phyloP scores from a whole-genome alignment of 2,888 invertebrate genomes.

The Ochropleura leucogaster region DNA sequence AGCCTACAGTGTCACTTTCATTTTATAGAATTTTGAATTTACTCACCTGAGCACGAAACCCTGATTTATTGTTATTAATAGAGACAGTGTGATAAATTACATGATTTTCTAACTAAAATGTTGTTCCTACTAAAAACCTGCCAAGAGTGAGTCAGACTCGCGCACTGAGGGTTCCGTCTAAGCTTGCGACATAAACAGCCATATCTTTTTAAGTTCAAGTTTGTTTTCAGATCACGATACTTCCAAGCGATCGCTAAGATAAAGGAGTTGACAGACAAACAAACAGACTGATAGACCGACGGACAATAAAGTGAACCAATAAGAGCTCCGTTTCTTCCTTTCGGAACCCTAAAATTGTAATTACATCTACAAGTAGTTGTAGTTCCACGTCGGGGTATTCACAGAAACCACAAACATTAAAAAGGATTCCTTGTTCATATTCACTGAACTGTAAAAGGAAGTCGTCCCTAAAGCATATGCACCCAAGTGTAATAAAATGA shows the following conservation, averaged over 20 bases:
- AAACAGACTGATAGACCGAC: too few species aligned
- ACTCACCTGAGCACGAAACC: background rate
- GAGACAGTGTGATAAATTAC: background rate
- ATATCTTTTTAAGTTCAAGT: too few species aligned
- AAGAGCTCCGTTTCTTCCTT: too few species aligned
- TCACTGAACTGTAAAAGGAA: constrained; percentile 50
- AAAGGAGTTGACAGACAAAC: too few species aligned
- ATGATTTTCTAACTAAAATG: background rate
- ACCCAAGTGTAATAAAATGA: constrained; percentile 21
- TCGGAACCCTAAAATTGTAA: too few species aligned
- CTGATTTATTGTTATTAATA: background rate
- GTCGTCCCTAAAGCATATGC: constrained; percentile 19
- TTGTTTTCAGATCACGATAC: too few species aligned
- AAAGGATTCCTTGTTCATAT: constrained; percentile 31
- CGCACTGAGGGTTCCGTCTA: too few species aligned
- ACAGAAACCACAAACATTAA: constrained; percentile 18
- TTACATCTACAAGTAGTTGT: background rate
- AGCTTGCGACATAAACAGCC: too few species aligned
- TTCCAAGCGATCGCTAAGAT: too few species aligned
- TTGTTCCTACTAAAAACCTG: background rate
- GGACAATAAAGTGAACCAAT: too few species aligned
- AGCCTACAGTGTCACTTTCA: background rate
- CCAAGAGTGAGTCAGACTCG: too few species aligned
- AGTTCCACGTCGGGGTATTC: constrained; percentile 6
- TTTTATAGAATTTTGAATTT: background rate